Percentiles rank a stretch among this genome's conserved stretches.
These are phyloP conservation scores for Antedon mediterranea DNA, from an alignment of 53 echinoderm and acorn worm genomes.

Conservation along the genomic window DNA sequence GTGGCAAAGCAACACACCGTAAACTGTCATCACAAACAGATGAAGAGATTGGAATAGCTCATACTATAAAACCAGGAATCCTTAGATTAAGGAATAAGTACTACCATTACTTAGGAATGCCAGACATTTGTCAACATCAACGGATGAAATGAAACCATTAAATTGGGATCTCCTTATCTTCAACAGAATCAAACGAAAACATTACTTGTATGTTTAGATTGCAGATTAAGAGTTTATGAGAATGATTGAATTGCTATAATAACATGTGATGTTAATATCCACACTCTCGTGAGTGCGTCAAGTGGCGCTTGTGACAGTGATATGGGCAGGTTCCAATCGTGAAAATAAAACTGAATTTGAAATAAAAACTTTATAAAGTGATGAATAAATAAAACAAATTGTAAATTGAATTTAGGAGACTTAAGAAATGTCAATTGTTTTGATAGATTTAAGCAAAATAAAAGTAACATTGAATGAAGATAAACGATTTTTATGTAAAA, in stretches of 20 bases:
- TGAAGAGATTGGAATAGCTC: background rate
- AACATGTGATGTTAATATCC: background rate
- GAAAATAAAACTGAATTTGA: background rate
- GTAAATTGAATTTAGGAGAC: too few relatives aligned
- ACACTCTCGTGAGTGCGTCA: background rate
- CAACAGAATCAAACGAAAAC: background rate
- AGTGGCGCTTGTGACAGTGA: background rate
- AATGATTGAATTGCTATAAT: background rate
- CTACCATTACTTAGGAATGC: background rate
- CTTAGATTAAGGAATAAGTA: background rate
- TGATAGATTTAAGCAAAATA: too few relatives aligned
- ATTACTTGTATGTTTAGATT: background rate
- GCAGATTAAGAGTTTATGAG: background rate
- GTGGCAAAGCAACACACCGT: background rate
- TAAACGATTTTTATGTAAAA: too few relatives aligned
- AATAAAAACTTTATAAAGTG: background rate
- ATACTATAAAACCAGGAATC: background rate
- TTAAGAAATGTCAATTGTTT: too few relatives aligned
- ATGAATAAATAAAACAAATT: too few relatives aligned
- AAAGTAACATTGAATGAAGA: too few relatives aligned
- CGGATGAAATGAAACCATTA: background rate
- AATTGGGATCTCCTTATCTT: background rate
- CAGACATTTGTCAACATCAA: background rate
- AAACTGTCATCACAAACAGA: background rate
- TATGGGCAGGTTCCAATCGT: background rate